Evolutionary conservation across 1,140 invertebrate genomes (phyloP), one percentile per base, ranked within the genome.

Genomic region (Nephila pilipes): DNA sequence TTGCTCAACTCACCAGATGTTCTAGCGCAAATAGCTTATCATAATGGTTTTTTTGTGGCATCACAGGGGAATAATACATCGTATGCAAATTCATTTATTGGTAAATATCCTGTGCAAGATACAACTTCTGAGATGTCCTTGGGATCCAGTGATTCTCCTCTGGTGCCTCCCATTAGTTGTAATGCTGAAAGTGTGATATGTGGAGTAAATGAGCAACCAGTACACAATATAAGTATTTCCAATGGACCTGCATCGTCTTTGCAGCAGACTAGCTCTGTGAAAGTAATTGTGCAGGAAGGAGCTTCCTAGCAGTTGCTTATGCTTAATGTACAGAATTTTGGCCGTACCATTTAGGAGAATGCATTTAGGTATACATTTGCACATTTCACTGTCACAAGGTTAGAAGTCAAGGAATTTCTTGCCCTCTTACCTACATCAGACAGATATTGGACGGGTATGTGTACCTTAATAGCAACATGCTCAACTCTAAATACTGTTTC

Each of bases 221-320:
- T 93, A 22, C 93, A 93, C 60, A 90, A 83, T 55, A 36, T 93
- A 90, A 85, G 58, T 87, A 89, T 90, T 65, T 87, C 93, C 36
- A 91, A 87, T 90, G 63, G 80, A 90, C 81, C 93, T 85, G 65
- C 89, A 87, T 80, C 87, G 10, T 83, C 90, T 32, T 93, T 94
- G 75, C 90, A 94, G 63, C 93, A 94, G 38, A 87, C 90, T 75
- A 92, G 54, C 29, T 63, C 85, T 85, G 90, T 87, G 57, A 94
- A 90, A 91, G 90, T 92, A 32, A 94, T 94, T 60, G 90, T 87
- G 10, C 93, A 94, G 65, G 93, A 92, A 93, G 93, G 93, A 65
- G 93, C 90, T 93, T 94, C 93, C 93, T 94, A 94, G 93, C 93
- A 94, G 91, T 93, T 87, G 60, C 91, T 93, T 79, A 87, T 80